Evolutionary conservation across 2,888 invertebrate genomes (phyloP), one percentile per base, ranked within the genome.

Genomic region (Cetonia aurata): DNA sequence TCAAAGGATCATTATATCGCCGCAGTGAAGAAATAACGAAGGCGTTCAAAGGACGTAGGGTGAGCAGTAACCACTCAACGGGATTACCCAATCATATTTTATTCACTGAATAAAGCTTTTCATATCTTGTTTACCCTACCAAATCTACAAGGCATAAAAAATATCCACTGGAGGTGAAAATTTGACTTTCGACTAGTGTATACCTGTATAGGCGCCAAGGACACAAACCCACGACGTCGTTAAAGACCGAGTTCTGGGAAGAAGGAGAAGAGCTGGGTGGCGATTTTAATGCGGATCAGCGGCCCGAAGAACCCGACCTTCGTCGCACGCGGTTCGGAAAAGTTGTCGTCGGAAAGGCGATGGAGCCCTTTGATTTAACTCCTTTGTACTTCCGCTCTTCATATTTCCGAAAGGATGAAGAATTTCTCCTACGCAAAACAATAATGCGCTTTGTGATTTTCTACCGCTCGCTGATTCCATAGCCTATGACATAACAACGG

Each of bases 381-480:
- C 41, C 62, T 65, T 65, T 65, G 62, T 65, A n/a, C 50, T 65
- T 65, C 62, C 62, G 62, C 37, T 65, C 62, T 65, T 65, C 52
- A 52, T 65, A 65, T 65, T 65, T 65, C 50, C 50, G 62, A 33
- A 50, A 10, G 17, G 44, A 19, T 50, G 62, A 37, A 37, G 62
- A 65, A 52, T 65, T 65, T 65, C 50, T 50, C 37, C 62, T 50
- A 52, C 62, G 50, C 62, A 65, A 52, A 65, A 65, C 62, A 65
- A 65, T 65, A 65, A 65, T 52, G 62, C 62, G 50, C 50, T 65
- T 65, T 65, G 62, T 65, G 62, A 52, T 65, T 52, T 37, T 15
- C 62, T 17, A n/a, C 50, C 15, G 37, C 37, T 41, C 37, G 37
- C 37, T 50, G 50, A 65, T 50, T 65, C 33, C 62, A 12, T 42